phyloP scores from a whole-genome alignment of 2,797 vertebrate genomes.

The Pangasius krempfi region DNA sequence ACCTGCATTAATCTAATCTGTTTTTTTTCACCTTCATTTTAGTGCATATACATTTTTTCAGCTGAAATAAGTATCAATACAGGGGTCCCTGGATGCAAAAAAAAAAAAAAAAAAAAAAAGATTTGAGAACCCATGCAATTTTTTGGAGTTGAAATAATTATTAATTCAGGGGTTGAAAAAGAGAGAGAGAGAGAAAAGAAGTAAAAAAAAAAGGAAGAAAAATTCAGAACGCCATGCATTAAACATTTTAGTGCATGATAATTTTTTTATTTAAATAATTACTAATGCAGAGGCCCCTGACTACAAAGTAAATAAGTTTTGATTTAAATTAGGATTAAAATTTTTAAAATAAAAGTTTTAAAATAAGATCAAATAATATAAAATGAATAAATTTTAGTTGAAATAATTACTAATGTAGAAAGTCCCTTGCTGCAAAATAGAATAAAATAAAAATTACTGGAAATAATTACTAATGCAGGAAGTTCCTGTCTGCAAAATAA shows the following conservation, averaged over 20 bases:
- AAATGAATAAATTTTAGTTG: background rate
- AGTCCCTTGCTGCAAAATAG: background rate
- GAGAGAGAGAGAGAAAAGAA: background rate
- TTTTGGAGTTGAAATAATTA: background rate
- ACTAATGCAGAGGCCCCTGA: background rate
- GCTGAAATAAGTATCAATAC: too few species aligned
- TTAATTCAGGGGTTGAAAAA: background rate
- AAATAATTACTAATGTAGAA: background rate
- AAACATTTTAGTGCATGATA: background rate
- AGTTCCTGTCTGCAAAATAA: background rate
- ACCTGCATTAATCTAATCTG: background rate
- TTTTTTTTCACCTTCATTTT: background rate
- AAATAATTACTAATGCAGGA: background rate
- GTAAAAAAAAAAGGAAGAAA: background rate
- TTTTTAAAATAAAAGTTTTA: background rate
- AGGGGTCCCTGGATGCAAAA: too few species aligned
- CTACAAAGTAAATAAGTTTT: background rate
- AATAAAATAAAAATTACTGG: background rate
- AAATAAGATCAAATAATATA: background rate
- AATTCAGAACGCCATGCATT: too few species aligned
- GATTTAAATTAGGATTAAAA: background rate
- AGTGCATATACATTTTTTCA: background rate
- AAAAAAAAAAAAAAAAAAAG: too few species aligned
- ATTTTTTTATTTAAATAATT: background rate
- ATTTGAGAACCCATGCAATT: background rate